phyloP scores from a whole-genome alignment of 2,888 invertebrate species.

The Periphyllus acericola region DNA sequence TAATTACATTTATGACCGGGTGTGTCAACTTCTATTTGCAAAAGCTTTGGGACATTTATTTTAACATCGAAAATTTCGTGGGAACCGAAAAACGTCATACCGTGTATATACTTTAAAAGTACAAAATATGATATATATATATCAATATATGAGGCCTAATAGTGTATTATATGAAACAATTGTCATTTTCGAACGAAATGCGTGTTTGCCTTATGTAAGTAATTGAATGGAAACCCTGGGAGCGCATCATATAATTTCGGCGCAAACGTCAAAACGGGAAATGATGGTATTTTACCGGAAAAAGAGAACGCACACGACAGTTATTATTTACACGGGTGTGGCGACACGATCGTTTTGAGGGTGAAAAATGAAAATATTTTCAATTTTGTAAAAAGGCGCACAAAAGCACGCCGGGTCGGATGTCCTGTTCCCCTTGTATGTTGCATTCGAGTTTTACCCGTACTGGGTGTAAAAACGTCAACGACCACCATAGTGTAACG shows the following conservation, averaged over 20 bases:
- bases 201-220: slow-evolving; percentile 37
- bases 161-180: neutral
- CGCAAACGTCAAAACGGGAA: slow-evolving; percentile 38
- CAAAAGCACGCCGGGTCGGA: slow-evolving; percentile 15
- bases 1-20: slow-evolving; percentile 36
- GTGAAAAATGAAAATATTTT: slow-evolving; percentile 48
- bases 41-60: slow-evolving; percentile 8
- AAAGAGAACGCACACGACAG: slow-evolving; percentile 6
- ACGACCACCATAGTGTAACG: neutral
- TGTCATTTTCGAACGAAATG: slow-evolving; percentile 11
- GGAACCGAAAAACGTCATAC: neutral
- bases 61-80: slow-evolving; percentile 3
- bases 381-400: slow-evolving; percentile 58
- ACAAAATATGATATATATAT: neutral
- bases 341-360: slow-evolving; percentile 30
- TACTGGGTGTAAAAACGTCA: neutral
- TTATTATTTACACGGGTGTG: slow-evolving; percentile 58
- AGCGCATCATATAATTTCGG: neutral
- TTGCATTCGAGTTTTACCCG: neutral
- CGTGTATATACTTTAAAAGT: neutral
- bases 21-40: slow-evolving; percentile 34
- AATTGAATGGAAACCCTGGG: slow-evolving; percentile 20
- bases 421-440: neutral
- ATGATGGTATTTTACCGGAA: slow-evolving; percentile 21
- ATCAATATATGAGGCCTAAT: neutral